A percentile compares a stretch with the other conserved stretches of the same genome.
phyloP scores from a whole-genome alignment of 1,140 invertebrate genomes.

The Atta cephalotes region DNA sequence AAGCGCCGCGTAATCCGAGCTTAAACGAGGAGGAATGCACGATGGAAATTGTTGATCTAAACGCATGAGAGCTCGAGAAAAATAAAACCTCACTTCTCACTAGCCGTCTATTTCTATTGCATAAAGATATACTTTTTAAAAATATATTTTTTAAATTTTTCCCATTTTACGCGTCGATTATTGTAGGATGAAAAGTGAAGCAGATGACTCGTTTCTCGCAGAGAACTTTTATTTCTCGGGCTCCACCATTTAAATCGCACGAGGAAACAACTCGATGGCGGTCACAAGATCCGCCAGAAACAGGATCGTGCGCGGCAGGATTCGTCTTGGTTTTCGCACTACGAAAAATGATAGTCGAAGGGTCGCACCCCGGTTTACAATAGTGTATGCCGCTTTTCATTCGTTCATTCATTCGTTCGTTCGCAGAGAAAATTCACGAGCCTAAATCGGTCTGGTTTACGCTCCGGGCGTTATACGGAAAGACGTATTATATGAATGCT shows the following conservation, averaged over 20 bases:
- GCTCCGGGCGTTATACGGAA: not conserved
- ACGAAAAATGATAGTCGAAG: constrained; percentile 45
- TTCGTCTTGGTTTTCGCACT: constrained; percentile 42
- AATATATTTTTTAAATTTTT: constrained; percentile 29
- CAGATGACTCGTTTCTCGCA: not conserved
- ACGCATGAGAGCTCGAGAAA: constrained; percentile 6
- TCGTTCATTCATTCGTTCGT: constrained; percentile 46
- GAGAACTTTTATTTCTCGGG: not conserved
- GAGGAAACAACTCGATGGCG: not conserved
- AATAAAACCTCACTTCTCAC: constrained; percentile 3
- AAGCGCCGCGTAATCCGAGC: constrained; percentile 57
- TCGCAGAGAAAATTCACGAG: constrained; percentile 51
- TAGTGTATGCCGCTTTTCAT: constrained; percentile 41
- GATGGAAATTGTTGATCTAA: constrained; percentile 18
- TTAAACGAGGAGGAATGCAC: constrained; percentile 47
- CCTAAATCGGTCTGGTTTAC: constrained; percentile 21
- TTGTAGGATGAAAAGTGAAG: not conserved
- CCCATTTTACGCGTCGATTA: not conserved
- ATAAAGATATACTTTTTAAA: constrained; percentile 1
- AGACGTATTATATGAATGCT: constrained; percentile 20
- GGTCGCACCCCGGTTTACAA: constrained; percentile 59
- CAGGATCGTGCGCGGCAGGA: constrained; percentile 23
- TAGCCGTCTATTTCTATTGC: constrained; percentile 6
- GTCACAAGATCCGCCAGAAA: not conserved
- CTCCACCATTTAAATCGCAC: not conserved